Evolutionary conservation across 1,140 invertebrate genomes (phyloP).

Genomic region (Drosophila orena): DNA sequence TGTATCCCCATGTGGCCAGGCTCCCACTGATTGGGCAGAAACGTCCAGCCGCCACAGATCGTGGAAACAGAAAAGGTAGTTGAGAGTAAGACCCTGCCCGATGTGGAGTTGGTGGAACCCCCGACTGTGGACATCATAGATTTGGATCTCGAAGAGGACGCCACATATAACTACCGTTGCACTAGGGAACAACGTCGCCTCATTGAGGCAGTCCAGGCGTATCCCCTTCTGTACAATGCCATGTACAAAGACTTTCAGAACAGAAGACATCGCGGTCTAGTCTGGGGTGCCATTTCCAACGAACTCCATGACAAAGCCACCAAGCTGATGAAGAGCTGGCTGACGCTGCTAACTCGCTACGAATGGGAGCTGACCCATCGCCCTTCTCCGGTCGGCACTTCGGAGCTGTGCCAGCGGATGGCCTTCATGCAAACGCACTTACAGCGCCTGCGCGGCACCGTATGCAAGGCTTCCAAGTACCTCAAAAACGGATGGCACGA

Average conservation of each 20-base stretch:
- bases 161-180: background rate
- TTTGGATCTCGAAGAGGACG: slow-evolving; percentile 36
- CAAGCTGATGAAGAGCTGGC: slow-evolving; percentile 75
- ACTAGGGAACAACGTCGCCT: slow-evolving; percentile 6
- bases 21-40: background rate
- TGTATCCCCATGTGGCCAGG: slow-evolving; percentile 58
- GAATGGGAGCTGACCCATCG: slow-evolving; percentile 61
- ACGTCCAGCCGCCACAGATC: background rate
- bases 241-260: slow-evolving; percentile 28
- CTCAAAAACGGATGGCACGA: slow-evolving; percentile 50
- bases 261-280: slow-evolving; percentile 52
- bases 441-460: slow-evolving; percentile 17
- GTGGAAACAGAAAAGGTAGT: background rate
- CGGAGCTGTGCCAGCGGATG: slow-evolving; percentile 21
- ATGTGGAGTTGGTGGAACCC: slow-evolving; percentile 24
- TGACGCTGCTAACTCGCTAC: slow-evolving; percentile 60
- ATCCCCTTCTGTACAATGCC: slow-evolving; percentile 64
- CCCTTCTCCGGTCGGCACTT: background rate
- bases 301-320: slow-evolving; percentile 73
- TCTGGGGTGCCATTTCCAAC: slow-evolving; percentile 69
- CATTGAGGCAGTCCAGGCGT: slow-evolving; percentile 50
- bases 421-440: slow-evolving; percentile 42
- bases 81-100: background rate
- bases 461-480: slow-evolving; percentile 63
- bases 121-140: slow-evolving; percentile 41